These are phyloP conservation scores for Scleropages formosus DNA, from an alignment of 2,797 vertebrate species.

Conservation along the genomic window DNA sequence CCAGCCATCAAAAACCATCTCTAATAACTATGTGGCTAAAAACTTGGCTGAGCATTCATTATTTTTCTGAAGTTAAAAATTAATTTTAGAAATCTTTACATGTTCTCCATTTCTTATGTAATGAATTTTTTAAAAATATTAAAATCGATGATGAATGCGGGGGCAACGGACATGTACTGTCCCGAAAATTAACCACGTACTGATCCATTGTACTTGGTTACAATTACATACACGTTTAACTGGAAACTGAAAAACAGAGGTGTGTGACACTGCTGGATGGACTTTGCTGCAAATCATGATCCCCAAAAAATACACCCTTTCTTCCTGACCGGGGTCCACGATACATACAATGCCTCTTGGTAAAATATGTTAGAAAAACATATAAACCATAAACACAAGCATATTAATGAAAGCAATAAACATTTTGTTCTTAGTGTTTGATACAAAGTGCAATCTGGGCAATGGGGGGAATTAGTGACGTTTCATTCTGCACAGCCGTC, in stretches of 20 bases:
- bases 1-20: not conserved
- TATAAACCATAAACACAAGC: slow-evolving; percentile 55
- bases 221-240: not conserved
- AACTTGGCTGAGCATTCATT: slow-evolving; percentile 14
- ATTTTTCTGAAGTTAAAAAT: slow-evolving; percentile 22
- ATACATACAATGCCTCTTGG: slow-evolving; percentile 84
- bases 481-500: not conserved
- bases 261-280: slow-evolving; percentile 22
- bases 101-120: too few relatives aligned
- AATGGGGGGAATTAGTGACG: too few relatives aligned
- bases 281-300: slow-evolving; percentile 72
- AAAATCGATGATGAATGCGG: not conserved
- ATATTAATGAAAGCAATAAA: slow-evolving; percentile 70
- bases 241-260: not conserved
- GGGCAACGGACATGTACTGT: not conserved
- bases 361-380: slow-evolving; percentile 69
- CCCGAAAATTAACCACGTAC: not conserved
- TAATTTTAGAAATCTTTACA: not conserved
- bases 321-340: slow-evolving; percentile 83
- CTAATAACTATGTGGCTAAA: not conserved
- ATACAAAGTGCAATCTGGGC: too few relatives aligned
- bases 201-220: not conserved
- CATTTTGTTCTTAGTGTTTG: not conserved
- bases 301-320: slow-evolving; percentile 76
- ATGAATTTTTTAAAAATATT: not conserved